Base-by-base conservation (phyloP, 30 jellyfish, hydroid and myxozoan species). In the Mastigias papua region DNA sequence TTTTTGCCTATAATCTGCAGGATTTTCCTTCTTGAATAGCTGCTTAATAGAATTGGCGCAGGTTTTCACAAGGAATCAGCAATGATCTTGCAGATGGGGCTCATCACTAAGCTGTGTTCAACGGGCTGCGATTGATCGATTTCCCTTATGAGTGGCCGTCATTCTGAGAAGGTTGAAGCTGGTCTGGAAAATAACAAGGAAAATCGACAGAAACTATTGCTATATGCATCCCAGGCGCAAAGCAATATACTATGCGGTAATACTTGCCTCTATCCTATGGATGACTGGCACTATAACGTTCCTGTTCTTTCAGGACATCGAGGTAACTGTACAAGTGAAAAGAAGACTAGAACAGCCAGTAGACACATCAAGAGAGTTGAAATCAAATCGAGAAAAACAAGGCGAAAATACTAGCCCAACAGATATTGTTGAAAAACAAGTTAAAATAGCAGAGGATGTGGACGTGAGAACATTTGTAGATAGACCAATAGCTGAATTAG, bases 271-370 rank as follows among this genome's bases (percentile, higher is more conserved):
- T 8, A 46, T 89, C 73, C 75, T 94, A 84, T 94, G 98, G 98
- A 76, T 94, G 37, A 58, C 92, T 8, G 98, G 98, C 58, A 94
- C 98, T 26, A 48, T 94, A 1, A 83, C 95, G 3, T 94, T 94
- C 89, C 72, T 94, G 80, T 94, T 94, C 91, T 78, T 94, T 37
- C 98, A 94, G 80, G 98, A 94, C 78, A 94, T 94, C 76, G 98
- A 94, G 86, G 98, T 94, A 32, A 94, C 98, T 1, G 97, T 94
- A 27, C 98, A 96, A 67, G 98, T 94, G 30, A 94, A 94, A 64
- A 48, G 98, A 27, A 82, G 93, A 28, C 31, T 84, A n/a, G 88
- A 60, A 22, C 91, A 82, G 76, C 91, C 77, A 33, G 46, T 51
- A 81, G 87, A 58, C 17, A 35, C 69, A 25, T 50, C 75, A 31